Base-by-base conservation (phyloP, 2,113 vertebrate species). In the Phodopus roborovskii region DNA sequence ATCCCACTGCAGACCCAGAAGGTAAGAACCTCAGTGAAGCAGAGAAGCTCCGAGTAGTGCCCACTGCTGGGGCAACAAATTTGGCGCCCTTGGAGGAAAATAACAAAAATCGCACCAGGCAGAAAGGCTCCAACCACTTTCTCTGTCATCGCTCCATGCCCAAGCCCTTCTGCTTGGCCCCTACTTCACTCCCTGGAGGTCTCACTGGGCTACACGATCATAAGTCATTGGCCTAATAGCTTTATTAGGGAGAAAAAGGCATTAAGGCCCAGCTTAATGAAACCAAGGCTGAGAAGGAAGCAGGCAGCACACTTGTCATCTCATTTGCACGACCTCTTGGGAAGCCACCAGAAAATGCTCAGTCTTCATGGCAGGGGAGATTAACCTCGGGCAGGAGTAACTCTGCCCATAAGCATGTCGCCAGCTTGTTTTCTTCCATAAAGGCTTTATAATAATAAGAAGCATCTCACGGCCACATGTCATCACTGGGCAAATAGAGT, bases 401-500 rank as follows among this genome's bases (percentile, higher is more conserved):
- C 45, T 0, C 0, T 0, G 95, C 82, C 87, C 70, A 45, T 92
- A 90, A 94, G 94, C 91, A 96, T 48, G 48, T 86, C 60, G 79
- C 39, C n/a, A 30, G 78, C 86, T 96, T 96, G 92, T 97, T 97
- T 96, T 66, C 74, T 92, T 95, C 70, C 94, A 94, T 96, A 97
- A 98, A 98, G 97, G 45, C 86, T 98, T 98, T 98, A 97, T 98
- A 98, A 97, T 53, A 97, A 97, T 95, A 98, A 98, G 97, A 98
- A 97, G 97, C 56, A 1, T 85, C 96, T 97, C 96, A 50, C 70
- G 81, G 97, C 97, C 98, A 94, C 97, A 96, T 97, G 95, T 97
- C 50, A 75, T 98, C 96, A 45, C 22, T 45, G 96, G 97, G 97
- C 98, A 98, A 97, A 98, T 95, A 95, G 97, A 98, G 96, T 95